Base-by-base conservation (phyloP, 2,888 invertebrate genomes). In the Hermaeophaga mercurialis region DNA sequence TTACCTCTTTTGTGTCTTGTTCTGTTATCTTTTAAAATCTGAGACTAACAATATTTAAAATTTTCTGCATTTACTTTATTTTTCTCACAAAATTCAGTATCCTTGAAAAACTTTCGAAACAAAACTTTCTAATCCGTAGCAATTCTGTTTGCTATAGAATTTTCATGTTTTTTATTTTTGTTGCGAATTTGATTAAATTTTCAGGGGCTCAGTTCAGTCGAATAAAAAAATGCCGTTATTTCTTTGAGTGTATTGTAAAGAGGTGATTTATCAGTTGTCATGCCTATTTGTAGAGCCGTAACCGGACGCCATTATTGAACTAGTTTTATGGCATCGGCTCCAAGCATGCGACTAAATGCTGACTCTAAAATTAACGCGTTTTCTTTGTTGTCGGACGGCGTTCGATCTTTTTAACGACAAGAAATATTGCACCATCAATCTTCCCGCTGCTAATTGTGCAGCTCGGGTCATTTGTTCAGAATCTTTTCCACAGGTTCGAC, bases 381-480 rank as follows among this genome's bases (percentile, higher is more conserved):
- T 56, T 49, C 66, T 66, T 69, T 69, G 67, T 66, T 64, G 61
- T 52, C 62, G 56, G 57, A 50, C 54, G 56, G 53, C 41, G 52
- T 61, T 65, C 67, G 64, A 67, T 67, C 67, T 65, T 64, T 70
- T 65, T 65, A 64, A 68, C 63, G 62, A 59, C 58, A 64, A 69
- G 67, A 68, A 70, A 66, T 70, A 68, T 68, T 60, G 65, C 63
- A 49, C 64, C 70, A 75, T 76, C 72, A 70, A 73, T 76, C 75
- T 73, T 67, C 64, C 60, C 67, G 62, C 67, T 69, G 71, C 73
- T 75, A 75, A 75, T 76, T 76, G 73, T 71, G 65, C 66, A 69
- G 70, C 65, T 56, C 58, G 52, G 66, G 63, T 63, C 67, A 63
- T 66, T 70, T 68, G 67, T 66, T 67, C 64, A 11, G 62, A 60